Base-by-base conservation (phyloP, 2,797 vertebrate genomes). In the Bryconaethiops microstoma region DNA sequence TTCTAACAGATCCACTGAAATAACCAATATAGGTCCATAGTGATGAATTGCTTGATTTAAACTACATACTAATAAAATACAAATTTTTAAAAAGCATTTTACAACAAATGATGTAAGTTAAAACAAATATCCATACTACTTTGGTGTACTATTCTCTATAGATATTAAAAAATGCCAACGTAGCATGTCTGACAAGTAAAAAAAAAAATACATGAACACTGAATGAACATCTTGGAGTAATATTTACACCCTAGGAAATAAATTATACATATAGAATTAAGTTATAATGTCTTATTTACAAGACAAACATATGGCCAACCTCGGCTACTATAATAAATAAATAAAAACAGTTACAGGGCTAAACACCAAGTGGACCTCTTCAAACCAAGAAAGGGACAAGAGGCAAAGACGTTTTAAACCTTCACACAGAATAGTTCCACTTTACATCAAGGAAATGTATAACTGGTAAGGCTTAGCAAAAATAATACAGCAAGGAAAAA, bases 281-380 rank as follows among this genome's bases (percentile, higher is more conserved):
- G 42, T 74, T 69, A 79, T 57, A 50, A 65, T 55, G 45, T 35
- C 42, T 74, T n/a, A 9, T 65, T 62, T 55, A 82, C 75, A 85
- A 52, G 12, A 57, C 72, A 73, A 74, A 78, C 14, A 76, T 13
- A 52, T 10, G 87, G 92, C 93, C 93, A 86, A 92, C 93, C 92
- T 90, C 92, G 93, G 93, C 93, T 90, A 88, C 89, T 89, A 86
- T 89, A 88, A 91, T 1, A 77, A 93, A 94, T 94, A 94, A 94
- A 92, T 94, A 88, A 85, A 78, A 71, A 88, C 84, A 88, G 84
- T 17, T 72, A 65, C 6, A 59, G 14, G 9, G 52, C 39, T 13
- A 77, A 89, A 83, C 88, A 87, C 77, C 1, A 89, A 86, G 87
- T 70, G 57, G 84, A 88, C 88, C 90, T 89, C 84, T 91, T 81